A percentile compares a stretch with the other conserved stretches of the same genome.
These are phyloP conservation scores for Xylota sylvarum DNA, from an alignment of 2,888 invertebrate species.

Conservation along the genomic window DNA sequence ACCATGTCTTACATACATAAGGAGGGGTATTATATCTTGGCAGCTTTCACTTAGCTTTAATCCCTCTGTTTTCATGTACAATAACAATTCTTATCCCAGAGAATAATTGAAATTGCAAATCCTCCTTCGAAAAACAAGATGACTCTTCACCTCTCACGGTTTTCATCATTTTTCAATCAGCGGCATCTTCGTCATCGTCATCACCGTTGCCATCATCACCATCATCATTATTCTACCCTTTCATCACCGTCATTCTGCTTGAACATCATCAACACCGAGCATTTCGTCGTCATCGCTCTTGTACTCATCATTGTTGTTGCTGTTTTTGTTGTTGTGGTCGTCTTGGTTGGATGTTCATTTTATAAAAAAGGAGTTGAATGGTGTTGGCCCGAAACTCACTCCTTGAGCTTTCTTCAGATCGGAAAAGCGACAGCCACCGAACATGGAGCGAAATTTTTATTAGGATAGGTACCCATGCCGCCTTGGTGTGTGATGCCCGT, in stretches of 20 bases:
- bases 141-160: conserved; percentile 75
- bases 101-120: conserved; percentile 71
- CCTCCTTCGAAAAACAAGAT: conserved; percentile 50
- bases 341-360: conserved; percentile 39
- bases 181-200: conserved; percentile 47
- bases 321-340: neutral
- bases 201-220: conserved; percentile 57
- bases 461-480: conserved; percentile 40
- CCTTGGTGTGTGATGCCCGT: conserved; percentile 1
- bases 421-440: conserved; percentile 64
- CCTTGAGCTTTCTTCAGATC: conserved; percentile 71
- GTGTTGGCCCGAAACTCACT: conserved; percentile 57
- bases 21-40: neutral
- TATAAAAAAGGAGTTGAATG: conserved; percentile 44
- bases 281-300: conserved; percentile 29
- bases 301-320: neutral
- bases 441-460: conserved; percentile 68
- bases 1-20: neutral
- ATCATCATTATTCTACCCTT: conserved; percentile 76
- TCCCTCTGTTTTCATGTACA: conserved; percentile 25
- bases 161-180: conserved; percentile 76
- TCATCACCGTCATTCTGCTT: conserved; percentile 74
- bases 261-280: conserved; percentile 53
- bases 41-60: conserved; percentile 21
- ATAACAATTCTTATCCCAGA: conserved; percentile 38